phyloP scores from a whole-genome alignment of 2,888 invertebrate genomes.

The Drosophila affinis region DNA sequence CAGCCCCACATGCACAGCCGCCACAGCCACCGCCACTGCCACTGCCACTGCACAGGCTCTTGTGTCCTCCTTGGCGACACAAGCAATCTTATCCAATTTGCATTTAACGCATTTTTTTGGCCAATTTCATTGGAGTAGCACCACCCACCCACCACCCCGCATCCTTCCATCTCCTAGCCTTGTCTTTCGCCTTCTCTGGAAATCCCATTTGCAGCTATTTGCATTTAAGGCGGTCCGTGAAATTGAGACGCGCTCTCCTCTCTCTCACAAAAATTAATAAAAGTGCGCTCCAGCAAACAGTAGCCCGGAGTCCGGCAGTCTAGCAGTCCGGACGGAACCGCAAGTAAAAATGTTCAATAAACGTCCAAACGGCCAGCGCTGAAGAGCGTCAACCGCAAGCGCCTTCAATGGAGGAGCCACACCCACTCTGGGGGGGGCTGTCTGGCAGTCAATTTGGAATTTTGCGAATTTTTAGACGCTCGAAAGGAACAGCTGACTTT shows the following conservation, averaged over 20 bases:
- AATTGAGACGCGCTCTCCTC: constrained; percentile 59
- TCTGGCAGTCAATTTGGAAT: constrained; percentile 70
- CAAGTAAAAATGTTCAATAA: constrained; percentile 79
- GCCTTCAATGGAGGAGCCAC: constrained; percentile 68
- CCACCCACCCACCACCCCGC: not conserved
- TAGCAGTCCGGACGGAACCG: constrained; percentile 45
- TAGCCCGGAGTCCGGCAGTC: constrained; percentile 16
- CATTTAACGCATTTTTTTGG: constrained; percentile 76
- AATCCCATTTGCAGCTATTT: constrained; percentile 78
- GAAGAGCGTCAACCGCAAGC: constrained; percentile 62
- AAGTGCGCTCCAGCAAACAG: constrained; percentile 55
- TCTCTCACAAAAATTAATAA: constrained; percentile 36
- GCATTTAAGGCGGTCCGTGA: constrained; percentile 80
- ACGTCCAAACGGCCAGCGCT: constrained; percentile 60
- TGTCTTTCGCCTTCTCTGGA: constrained; percentile 21
- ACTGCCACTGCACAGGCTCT: constrained; percentile 37
- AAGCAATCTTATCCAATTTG: constrained; percentile 78
- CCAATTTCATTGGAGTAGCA: constrained; percentile 52
- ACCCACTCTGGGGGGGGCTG: constrained; percentile 8
- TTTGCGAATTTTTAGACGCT: constrained; percentile 53
- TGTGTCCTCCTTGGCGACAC: constrained; percentile 49
- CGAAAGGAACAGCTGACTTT: constrained; percentile 63
- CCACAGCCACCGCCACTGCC: not conserved
- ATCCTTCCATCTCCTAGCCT: not conserved
- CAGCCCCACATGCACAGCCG: constrained; percentile 20